Base-by-base conservation (phyloP, 2,797 vertebrate species). In the Anguilla obscura region DNA sequence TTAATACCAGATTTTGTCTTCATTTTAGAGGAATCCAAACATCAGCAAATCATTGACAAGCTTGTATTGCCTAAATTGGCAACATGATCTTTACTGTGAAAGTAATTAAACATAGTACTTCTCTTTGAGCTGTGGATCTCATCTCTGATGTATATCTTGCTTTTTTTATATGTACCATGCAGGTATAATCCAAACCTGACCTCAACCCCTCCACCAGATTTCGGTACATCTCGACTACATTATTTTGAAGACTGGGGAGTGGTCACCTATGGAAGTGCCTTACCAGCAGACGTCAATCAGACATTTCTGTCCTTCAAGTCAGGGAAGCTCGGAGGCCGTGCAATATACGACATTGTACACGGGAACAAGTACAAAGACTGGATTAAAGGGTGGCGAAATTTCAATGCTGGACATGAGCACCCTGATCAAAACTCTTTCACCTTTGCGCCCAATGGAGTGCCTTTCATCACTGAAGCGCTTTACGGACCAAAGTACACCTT, bases 171-270 rank as follows among this genome's bases (percentile, higher is more conserved):
- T 50, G 74, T 21, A 50, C 71, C 90, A 74, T 90, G 33, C 94
- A 99, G 99, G 98, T 99, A 97, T 92, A 97, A 99, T 90, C 96
- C 98, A 16, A 96, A 93, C 90, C 95, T 99, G 90, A 93, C 89
- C 21, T 91, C 97, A 0, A 93, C 95, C 30, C 96, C 98, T 76
- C 98, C 99, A 0, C 93, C 95, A 0, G 98, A 99, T 92, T 99
- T 96, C 0, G 98, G 98, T 2, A 95, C 93, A 80, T 94, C 98
- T 3, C 94, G 92, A 0, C 93, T 99, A 50, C 98, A 99, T 95
- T 95, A 96, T 93, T 99, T 99, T 91, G 98, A 99, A 91, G 98
- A 99, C 93, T 99, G 99, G 98, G 98, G 99, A 14, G 99, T 99
- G 18, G 99, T 99, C 83, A 99, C 98, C 0, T 99, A 98, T 0